A percentile compares a stretch with the other conserved stretches of the same genome.
phyloP scores from a whole-genome alignment of 2,113 vertebrate genomes.

The Erythrolamprus reginae region DNA sequence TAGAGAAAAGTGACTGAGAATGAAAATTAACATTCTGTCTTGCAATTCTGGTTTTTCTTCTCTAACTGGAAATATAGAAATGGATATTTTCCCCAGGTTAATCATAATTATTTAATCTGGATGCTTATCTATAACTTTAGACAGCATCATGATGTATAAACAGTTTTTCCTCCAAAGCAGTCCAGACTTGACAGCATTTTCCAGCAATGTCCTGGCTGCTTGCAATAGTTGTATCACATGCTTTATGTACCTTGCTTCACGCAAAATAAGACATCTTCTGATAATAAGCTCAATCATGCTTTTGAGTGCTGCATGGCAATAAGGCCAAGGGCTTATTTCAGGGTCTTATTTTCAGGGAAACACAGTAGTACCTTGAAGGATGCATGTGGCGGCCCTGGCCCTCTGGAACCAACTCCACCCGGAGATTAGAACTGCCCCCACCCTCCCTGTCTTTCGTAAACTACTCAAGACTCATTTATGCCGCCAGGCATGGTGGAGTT shows the following conservation, averaged over 20 bases:
- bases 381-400: too few relatives aligned
- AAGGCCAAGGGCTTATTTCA: too few relatives aligned
- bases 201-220: neutral
- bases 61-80: neutral
- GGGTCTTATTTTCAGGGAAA: too few relatives aligned
- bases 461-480: too few relatives aligned
- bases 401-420: too few relatives aligned
- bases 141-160: neutral
- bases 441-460: too few relatives aligned
- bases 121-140: neutral
- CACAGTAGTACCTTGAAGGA: neutral
- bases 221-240: neutral
- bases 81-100: neutral
- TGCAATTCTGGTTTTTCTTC: neutral
- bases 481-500: too few relatives aligned
- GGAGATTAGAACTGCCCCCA: too few relatives aligned
- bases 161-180: neutral
- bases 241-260: neutral
- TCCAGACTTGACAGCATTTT: neutral
- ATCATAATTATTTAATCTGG: neutral
- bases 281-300: too few relatives aligned
- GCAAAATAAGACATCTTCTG: too few relatives aligned
- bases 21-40: neutral
- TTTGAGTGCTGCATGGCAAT: too few relatives aligned
- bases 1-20: neutral